Base-by-base conservation (phyloP, 2,113 vertebrate species). In the Coryphaenoides rupestris region DNA sequence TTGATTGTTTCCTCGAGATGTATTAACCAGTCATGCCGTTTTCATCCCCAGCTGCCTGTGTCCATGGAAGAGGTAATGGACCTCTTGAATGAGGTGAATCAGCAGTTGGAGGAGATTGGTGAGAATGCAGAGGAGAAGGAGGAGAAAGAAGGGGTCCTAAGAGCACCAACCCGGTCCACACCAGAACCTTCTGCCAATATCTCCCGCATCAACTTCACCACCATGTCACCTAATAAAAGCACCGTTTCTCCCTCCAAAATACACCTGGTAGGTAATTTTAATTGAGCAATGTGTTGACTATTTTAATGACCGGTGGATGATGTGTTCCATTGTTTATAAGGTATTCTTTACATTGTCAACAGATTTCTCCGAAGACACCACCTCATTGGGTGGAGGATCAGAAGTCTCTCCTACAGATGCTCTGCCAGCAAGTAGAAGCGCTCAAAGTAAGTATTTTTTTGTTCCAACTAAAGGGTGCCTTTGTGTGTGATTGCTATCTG, bases 381-480 rank as follows among this genome's bases (percentile, higher is more conserved):
- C 96, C 96, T 81, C 93, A 90, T 53, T 99, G 97, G 97, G 94
- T 92, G 60, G 95, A 99, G 84, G 96, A 98, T 86, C 95, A 98
- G 72, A 98, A 93, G 87, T 91, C 79, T 71, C 81, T 99, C 55
- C 84, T 99, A 66, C 94, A 98, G 71, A 95, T 93, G 89, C 90
- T 99, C 47, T 98, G 94, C 85, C 93, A 98, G 72, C 94, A 98
- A 87, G 92, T 99, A 59, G 94, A 99, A 79, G 94, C 94, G 19
- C 93, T 99, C 70, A 98, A 96, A 94, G 97, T 98, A 49, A 84
- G 85, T 9, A 14, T 49, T 49, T 49, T 40, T 40, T n/a, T n/a
- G n/a, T n/a, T n/a, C n/a, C 9, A 10, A 26, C 3, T 3, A 26
- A 26, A 26, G 6, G 7, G 2, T 40, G 33, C 10, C 9, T 40